Percentiles rank a stretch among this genome's conserved stretches.
Evolutionary conservation across 2,113 vertebrate genomes (phyloP).

Genomic region (Alligator sinensis): DNA sequence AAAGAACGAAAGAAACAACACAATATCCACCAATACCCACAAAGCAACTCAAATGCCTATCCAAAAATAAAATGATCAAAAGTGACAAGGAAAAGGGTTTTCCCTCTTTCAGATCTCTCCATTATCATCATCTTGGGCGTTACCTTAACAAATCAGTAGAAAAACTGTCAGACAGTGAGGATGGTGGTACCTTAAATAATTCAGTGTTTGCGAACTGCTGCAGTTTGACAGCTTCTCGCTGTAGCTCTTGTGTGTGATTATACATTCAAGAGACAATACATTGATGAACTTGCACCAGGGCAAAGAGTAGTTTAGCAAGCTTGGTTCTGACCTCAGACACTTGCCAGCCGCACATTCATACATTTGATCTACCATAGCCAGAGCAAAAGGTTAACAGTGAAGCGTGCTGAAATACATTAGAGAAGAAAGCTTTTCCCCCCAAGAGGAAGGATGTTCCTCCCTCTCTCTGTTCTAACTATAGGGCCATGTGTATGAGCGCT

Average conservation of each 20-base stretch:
- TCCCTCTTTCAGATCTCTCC: not conserved
- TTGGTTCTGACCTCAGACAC: not conserved
- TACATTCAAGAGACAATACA: not conserved
- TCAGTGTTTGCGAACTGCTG: not conserved
- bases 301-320: not conserved
- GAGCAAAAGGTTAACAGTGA: no score
- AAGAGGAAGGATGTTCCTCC: not conserved
- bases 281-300: not conserved
- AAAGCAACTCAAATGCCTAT: not conserved
- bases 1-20: not conserved
- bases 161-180: not conserved
- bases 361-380: no score
- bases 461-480: not conserved
- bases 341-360: not conserved
- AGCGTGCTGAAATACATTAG: not conserved
- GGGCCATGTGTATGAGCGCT: not conserved
- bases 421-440: not conserved
- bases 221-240: not conserved
- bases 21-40: not conserved
- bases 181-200: not conserved
- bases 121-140: not conserved
- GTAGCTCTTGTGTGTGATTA: rapidly evolving
- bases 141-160: not conserved
- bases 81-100: not conserved
- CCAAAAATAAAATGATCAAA: not conserved